Percentiles rank a stretch among this genome's conserved stretches.
Evolutionary conservation across 2,888 invertebrate genomes (phyloP).

Genomic region (Rhodophaea formosa): DNA sequence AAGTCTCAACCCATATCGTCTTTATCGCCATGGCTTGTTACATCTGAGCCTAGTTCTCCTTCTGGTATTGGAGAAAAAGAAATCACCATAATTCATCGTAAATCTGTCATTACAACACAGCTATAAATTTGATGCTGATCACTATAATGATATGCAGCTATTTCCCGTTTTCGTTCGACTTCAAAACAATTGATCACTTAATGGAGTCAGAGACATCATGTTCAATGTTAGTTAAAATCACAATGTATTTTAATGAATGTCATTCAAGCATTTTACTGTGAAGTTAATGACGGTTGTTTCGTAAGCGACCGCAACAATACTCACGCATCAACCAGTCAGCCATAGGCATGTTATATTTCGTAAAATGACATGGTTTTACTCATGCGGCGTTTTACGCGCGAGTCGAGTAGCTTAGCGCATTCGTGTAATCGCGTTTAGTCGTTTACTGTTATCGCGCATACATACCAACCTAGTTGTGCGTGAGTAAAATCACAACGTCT

Average conservation of each 20-base stretch:
- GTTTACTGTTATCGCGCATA: too few relatives aligned
- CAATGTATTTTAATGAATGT: neutral
- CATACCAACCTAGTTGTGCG: too few relatives aligned
- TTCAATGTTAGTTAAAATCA: neutral
- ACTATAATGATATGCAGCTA: neutral
- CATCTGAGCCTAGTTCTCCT: constrained; percentile 85
- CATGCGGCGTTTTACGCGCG: too few relatives aligned
- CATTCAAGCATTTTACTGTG: neutral
- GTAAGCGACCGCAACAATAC: neutral
- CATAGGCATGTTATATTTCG: neutral
- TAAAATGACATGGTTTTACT: neutral
- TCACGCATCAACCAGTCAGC: neutral
- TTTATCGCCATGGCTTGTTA: constrained; percentile 91
- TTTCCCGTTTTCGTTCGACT: too few relatives aligned
- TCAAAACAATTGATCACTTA: neutral
- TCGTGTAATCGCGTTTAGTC: too few relatives aligned
- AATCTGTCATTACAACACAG: constrained; percentile 94
- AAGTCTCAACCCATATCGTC: constrained; percentile 83
- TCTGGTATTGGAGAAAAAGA: constrained; percentile 83
- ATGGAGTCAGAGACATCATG: neutral
- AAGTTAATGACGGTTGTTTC: neutral
- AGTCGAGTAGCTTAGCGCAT: too few relatives aligned
- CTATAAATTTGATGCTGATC: constrained; percentile 54
- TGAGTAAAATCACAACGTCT: too few relatives aligned
- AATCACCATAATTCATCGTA: constrained; percentile 88